A percentile compares a stretch with the other conserved stretches of the same genome.
These are phyloP conservation scores for Hipposideros larvatus DNA, from an alignment of 2,797 vertebrate species.

Conservation along the genomic window DNA sequence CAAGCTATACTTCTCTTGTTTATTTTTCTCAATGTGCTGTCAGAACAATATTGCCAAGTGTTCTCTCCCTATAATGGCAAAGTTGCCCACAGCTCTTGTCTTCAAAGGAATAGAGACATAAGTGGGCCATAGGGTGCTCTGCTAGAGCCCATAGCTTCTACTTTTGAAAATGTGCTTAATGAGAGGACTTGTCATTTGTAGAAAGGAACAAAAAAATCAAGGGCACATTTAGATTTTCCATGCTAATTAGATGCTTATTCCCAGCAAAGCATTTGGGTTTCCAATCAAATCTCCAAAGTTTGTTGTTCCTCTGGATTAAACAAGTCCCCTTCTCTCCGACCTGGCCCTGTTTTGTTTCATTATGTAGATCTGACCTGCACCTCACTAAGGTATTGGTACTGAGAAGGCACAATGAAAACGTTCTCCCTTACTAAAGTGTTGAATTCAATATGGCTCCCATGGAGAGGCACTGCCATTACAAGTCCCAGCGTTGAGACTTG, in stretches of 20 bases:
- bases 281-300: conserved; percentile 66
- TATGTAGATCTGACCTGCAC: conserved; percentile 71
- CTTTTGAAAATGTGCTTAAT: conserved; percentile 78
- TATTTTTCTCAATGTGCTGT: conserved; percentile 37
- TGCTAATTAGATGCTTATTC: conserved; percentile 72
- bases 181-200: conserved; percentile 65
- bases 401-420: neutral
- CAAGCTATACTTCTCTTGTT: neutral
- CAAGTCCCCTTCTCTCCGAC: neutral
- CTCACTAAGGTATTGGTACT: conserved; percentile 55
- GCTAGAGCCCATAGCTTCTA: conserved; percentile 60
- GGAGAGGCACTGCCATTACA: too few relatives aligned
- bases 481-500: neutral
- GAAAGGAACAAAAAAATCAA: conserved; percentile 77
- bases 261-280: conserved; percentile 60
- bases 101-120: neutral
- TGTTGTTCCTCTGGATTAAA: conserved; percentile 64
- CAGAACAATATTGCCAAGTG: neutral
- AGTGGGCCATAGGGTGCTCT: neutral
- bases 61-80: neutral
- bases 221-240: conserved; percentile 67
- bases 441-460: neutral
- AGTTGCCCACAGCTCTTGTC: conserved; percentile 34
- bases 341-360: neutral
- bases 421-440: neutral